phyloP scores from a whole-genome alignment of 2,113 vertebrate genomes.

The Riparia riparia region DNA sequence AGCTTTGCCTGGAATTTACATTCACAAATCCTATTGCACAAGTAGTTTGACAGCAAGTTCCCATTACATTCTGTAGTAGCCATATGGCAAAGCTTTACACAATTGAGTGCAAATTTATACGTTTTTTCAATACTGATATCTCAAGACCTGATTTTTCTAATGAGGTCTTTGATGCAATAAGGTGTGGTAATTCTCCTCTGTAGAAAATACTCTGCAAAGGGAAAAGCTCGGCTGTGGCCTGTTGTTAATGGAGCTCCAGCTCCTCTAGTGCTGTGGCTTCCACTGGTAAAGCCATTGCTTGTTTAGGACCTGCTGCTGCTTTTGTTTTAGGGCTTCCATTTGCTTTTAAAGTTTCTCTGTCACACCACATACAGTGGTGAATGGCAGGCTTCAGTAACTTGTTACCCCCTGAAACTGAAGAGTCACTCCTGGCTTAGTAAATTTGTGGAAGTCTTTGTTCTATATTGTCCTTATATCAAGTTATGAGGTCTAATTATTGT shows the following conservation, averaged over 20 bases:
- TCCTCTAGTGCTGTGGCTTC: not conserved
- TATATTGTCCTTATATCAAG: not conserved
- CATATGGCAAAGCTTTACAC: not conserved
- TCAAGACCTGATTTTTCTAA: not conserved
- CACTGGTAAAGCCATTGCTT: not conserved
- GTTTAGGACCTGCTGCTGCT: not conserved
- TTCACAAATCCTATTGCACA: not conserved
- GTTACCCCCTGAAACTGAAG: not conserved
- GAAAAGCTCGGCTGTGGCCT: not conserved
- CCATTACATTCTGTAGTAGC: not conserved
- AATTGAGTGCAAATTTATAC: not conserved
- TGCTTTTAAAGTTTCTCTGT: not conserved
- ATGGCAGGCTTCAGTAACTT: not conserved
- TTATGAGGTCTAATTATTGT: slow-evolving; percentile 9
- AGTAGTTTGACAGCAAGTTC: not conserved
- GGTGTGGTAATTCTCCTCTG: not conserved
- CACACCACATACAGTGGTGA: fast-evolving
- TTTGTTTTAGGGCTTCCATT: not conserved
- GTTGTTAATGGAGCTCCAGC: not conserved
- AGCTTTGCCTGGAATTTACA: not conserved
- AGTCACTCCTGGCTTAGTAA: not conserved
- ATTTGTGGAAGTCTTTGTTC: not conserved
- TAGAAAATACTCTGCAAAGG: not conserved
- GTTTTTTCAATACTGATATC: not conserved
- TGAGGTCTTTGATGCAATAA: not conserved